Evolutionary conservation across 2,113 vertebrate species (phyloP).

Genomic region (Cheilinus undulatus): DNA sequence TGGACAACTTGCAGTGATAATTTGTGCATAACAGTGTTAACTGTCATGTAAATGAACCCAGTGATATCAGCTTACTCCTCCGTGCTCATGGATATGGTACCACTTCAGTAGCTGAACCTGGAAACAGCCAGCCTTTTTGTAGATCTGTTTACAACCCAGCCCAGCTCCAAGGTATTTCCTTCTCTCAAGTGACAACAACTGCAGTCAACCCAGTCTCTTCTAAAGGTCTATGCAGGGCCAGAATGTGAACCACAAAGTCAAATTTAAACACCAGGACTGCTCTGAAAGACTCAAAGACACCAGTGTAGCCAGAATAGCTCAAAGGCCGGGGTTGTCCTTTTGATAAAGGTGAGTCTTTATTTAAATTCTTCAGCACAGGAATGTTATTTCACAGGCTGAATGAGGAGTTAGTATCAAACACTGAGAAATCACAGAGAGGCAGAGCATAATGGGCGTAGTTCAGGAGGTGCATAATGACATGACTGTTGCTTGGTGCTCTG

Average conservation of each 20-base stretch:
- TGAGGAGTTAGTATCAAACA: slow-evolving; percentile 56
- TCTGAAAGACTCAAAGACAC: slow-evolving; percentile 62
- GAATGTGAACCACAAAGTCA: slow-evolving; percentile 22
- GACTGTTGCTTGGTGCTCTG: slow-evolving; percentile 59
- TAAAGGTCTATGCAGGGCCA: background rate
- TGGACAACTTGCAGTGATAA: no score
- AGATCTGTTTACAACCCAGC: slow-evolving; percentile 31
- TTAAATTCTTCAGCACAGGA: slow-evolving; percentile 62
- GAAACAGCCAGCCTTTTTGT: slow-evolving; percentile 28
- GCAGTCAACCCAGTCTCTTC: slow-evolving; percentile 21
- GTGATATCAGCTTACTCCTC: background rate
- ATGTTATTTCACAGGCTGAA: slow-evolving; percentile 59
- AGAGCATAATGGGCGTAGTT: slow-evolving; percentile 68
- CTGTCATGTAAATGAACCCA: background rate
- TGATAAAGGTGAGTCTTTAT: slow-evolving; percentile 62
- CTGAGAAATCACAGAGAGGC: slow-evolving; percentile 43
- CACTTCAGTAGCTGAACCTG: slow-evolving; percentile 12
- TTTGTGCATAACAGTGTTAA: no score
- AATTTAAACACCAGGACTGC: slow-evolving; percentile 17
- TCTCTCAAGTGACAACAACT: slow-evolving; percentile 43
- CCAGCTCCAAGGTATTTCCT: slow-evolving; percentile 33
- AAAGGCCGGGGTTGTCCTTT: slow-evolving; percentile 55
- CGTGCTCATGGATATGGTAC: background rate
- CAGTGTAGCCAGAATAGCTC: slow-evolving; percentile 71
- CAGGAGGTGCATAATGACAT: slow-evolving; percentile 64